Conservation (phyloP, 2,888 invertebrate species). For the Drosophila basisetae region DNA sequence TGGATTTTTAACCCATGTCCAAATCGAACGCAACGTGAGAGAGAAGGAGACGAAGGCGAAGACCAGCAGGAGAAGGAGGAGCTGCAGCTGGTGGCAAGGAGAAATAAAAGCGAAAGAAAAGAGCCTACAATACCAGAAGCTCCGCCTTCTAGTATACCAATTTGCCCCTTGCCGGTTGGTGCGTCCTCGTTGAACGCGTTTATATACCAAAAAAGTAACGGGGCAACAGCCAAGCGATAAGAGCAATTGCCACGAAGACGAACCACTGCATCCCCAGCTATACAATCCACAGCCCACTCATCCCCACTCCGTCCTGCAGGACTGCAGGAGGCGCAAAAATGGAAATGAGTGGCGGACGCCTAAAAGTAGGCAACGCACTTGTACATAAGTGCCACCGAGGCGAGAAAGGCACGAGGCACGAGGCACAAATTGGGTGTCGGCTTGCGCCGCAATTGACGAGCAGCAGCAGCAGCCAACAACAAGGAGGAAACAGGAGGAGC, state of each 20-base stretch:
- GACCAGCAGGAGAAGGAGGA: slow-evolving; percentile 20
- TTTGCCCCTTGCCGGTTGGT: slow-evolving; percentile 49
- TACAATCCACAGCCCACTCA: background rate
- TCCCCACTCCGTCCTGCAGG: background rate
- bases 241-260: slow-evolving; percentile 62
- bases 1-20: slow-evolving; percentile 51
- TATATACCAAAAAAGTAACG: slow-evolving; percentile 72
- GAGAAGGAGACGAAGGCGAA: slow-evolving; percentile 5
- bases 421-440: slow-evolving; percentile 49
- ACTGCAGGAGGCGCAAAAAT: slow-evolving; percentile 47
- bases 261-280: slow-evolving; percentile 17
- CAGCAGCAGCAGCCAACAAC: slow-evolving; percentile 8
- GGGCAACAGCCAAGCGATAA: slow-evolving; percentile 63
- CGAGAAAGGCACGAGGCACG: slow-evolving; percentile 3
- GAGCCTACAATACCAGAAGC: slow-evolving; percentile 46
- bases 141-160: slow-evolving; percentile 74
- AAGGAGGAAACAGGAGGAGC: background rate
- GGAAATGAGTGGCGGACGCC: slow-evolving; percentile 74
- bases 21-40: slow-evolving; percentile 46
- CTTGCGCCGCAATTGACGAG: slow-evolving; percentile 28
- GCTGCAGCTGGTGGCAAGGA: slow-evolving; percentile 13
- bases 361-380: slow-evolving; percentile 74
- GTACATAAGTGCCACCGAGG: slow-evolving; percentile 57
- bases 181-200: slow-evolving; percentile 64
- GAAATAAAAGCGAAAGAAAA: slow-evolving; percentile 12